A percentile compares a stretch with the other conserved stretches of the same genome.
phyloP scores from a whole-genome alignment of 1,140 invertebrate species.

The Teleopsis dalmanni region DNA sequence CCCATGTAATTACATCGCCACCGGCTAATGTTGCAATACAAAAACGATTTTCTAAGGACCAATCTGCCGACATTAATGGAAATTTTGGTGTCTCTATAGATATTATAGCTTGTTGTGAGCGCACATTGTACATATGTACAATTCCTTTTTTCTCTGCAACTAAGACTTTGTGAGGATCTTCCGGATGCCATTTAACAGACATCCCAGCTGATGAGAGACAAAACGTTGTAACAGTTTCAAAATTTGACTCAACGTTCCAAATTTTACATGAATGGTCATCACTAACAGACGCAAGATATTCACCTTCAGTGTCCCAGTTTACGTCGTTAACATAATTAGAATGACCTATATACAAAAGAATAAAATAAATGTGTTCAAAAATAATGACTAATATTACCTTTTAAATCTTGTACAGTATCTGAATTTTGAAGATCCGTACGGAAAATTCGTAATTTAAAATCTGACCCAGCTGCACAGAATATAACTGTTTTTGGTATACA shows the following conservation, averaged over 20 bases:
- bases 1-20: constrained; percentile 58
- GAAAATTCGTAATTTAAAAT: constrained; percentile 51
- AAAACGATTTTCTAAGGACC: constrained; percentile 56
- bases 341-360: constrained; percentile 47
- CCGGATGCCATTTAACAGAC: constrained; percentile 60
- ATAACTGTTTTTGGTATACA: constrained; percentile 52
- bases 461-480: constrained; percentile 51
- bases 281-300: constrained; percentile 62
- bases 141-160: constrained; percentile 68
- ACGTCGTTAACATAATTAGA: constrained; percentile 64
- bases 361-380: neutral
- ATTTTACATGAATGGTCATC: constrained; percentile 69
- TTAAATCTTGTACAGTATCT: constrained; percentile 30
- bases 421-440: constrained; percentile 50
- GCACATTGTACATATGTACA: constrained; percentile 64
- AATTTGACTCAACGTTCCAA: constrained; percentile 53
- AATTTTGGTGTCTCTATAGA: constrained; percentile 59
- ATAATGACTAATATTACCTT: constrained; percentile 6
- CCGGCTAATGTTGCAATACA: constrained; percentile 54
- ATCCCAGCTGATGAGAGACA: constrained; percentile 61
- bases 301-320: constrained; percentile 61
- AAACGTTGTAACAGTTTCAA: constrained; percentile 52
- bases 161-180: constrained; percentile 64
- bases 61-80: constrained; percentile 61
- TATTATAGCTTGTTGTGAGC: constrained; percentile 59